Conservation (phyloP, 2,113 vertebrate genomes). For the Melanerpes aurifrons region DNA sequence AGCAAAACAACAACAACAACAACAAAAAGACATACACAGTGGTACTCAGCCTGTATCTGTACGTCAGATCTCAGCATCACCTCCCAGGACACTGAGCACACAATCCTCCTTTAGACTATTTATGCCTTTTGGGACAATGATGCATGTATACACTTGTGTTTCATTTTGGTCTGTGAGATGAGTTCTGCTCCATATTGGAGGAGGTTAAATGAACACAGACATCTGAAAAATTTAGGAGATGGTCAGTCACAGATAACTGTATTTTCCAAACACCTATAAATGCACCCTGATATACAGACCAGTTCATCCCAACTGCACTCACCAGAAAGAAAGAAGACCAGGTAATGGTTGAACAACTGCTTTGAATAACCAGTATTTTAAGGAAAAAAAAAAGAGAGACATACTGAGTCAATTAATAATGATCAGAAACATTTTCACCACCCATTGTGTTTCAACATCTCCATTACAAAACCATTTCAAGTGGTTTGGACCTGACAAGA, state of each 20-base stretch:
- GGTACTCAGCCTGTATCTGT: neutral
- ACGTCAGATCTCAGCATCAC: slow-evolving; percentile 4
- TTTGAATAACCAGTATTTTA: neutral
- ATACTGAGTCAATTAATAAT: slow-evolving; percentile 12
- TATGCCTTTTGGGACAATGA: slow-evolving; percentile 21
- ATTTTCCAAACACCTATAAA: neutral
- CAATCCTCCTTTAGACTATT: neutral
- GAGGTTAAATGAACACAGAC: neutral
- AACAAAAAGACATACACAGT: neutral
- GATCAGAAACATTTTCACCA: slow-evolving; percentile 42
- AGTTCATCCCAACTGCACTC: neutral
- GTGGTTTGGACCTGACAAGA: neutral
- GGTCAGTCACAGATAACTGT: neutral
- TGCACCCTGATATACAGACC: neutral
- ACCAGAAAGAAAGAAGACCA: neutral
- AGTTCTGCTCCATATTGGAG: neutral
- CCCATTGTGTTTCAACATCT: neutral
- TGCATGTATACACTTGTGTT: neutral
- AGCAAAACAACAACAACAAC: neutral
- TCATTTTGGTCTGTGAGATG: neutral
- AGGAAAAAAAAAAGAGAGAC: neutral
- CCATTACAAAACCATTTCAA: slow-evolving; percentile 47
- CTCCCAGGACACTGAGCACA: neutral
- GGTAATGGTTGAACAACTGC: neutral
- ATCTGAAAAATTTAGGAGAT: neutral